These are phyloP conservation scores for Eubucco bourcierii DNA, from an alignment of 2,113 vertebrate species.

Conservation along the genomic window DNA sequence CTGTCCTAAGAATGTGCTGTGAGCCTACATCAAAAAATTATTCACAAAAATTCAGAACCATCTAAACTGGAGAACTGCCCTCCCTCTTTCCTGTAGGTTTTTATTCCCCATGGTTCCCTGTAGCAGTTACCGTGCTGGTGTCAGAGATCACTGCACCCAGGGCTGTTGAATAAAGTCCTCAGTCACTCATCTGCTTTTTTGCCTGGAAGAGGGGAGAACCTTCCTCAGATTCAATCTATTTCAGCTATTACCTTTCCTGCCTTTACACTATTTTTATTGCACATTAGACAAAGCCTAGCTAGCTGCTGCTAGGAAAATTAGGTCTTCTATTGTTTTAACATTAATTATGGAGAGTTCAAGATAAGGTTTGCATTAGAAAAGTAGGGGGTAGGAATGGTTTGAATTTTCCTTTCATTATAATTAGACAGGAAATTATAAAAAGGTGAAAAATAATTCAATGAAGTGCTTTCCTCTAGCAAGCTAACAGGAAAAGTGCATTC, in stretches of 20 bases:
- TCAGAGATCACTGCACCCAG: not conserved
- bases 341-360: conserved; percentile 54
- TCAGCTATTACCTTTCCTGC: not conserved
- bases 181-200: not conserved
- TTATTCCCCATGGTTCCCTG: fast-evolving
- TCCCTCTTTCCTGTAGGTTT: not conserved
- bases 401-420: conserved; percentile 40
- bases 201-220: not conserved
- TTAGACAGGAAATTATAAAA: conserved; percentile 50
- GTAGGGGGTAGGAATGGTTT: not conserved
- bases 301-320: conserved; percentile 44
- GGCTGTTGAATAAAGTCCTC: not conserved
- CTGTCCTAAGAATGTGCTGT: not conserved
- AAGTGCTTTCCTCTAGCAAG: not conserved
- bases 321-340: conserved; percentile 55
- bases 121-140: not conserved
- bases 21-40: not conserved
- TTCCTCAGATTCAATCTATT: not conserved
- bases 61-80: not conserved
- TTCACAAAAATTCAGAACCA: not conserved
- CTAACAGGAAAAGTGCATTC: not conserved
- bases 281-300: conserved; percentile 4
- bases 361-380: conserved; percentile 34
- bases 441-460: conserved; percentile 31
- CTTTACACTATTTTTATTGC: not conserved